phyloP scores from a whole-genome alignment of 2,113 vertebrate species.

The Psittacus erithacus region DNA sequence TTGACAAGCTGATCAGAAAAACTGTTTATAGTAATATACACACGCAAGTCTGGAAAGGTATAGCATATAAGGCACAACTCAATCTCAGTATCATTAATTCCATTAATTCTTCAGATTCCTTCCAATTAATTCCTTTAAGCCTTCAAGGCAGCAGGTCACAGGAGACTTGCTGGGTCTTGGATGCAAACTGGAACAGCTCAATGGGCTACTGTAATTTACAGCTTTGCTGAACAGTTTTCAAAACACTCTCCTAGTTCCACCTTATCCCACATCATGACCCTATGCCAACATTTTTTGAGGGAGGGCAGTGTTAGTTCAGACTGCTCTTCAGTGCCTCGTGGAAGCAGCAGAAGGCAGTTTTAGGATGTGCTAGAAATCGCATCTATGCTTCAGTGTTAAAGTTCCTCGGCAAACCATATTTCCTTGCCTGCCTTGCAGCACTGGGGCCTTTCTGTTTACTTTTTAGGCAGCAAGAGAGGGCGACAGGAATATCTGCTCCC shows the following conservation, averaged over 20 bases:
- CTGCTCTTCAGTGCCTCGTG: not conserved
- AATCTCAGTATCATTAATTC: not conserved
- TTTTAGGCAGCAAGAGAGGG: not conserved
- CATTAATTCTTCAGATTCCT: conserved; percentile 21
- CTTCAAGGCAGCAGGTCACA: not conserved
- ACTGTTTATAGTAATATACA: not conserved
- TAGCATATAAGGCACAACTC: not conserved
- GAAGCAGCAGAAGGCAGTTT: not conserved
- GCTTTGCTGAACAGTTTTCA: not conserved
- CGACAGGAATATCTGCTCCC: not conserved
- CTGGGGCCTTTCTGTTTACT: not conserved
- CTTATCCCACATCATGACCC: not conserved
- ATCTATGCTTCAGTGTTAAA: not conserved
- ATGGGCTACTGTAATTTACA: not conserved
- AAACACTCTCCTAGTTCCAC: not conserved
- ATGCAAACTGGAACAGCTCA: not conserved
- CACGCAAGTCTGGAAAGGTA: not conserved
- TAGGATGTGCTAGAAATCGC: not conserved
- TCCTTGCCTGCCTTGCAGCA: not conserved
- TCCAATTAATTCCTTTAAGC: conserved; percentile 13
- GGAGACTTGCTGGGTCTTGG: not conserved
- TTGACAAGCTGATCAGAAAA: not conserved
- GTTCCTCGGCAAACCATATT: not conserved
- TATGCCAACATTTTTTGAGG: not conserved
- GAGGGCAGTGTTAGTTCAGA: not conserved